phyloP scores from a whole-genome alignment of 2,113 vertebrate genomes.

The Tinamus guttatus region DNA sequence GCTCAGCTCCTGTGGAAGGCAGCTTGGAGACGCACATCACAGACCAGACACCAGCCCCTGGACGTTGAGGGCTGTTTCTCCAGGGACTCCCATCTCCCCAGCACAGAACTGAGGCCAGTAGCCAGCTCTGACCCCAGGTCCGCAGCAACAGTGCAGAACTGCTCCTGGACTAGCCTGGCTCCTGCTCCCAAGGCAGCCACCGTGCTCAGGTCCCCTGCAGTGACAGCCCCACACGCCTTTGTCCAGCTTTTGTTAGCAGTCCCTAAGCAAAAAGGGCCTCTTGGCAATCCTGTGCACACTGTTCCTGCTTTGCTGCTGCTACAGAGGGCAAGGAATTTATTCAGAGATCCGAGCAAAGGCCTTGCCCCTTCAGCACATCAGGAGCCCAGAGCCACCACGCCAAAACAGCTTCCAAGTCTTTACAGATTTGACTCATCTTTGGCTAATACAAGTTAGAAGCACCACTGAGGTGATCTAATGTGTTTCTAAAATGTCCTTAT shows the following conservation, averaged over 20 bases:
- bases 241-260: neutral
- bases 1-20: neutral
- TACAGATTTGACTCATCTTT: neutral
- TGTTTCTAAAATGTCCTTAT: neutral
- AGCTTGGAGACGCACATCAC: accelerated
- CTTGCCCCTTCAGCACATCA: neutral
- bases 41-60: neutral
- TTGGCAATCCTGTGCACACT: neutral
- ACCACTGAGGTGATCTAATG: neutral
- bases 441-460: neutral
- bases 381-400: too few relatives aligned
- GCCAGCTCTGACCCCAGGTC: neutral
- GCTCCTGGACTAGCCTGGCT: neutral
- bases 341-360: neutral
- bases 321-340: too few relatives aligned
- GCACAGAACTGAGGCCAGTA: neutral
- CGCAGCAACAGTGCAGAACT: neutral
- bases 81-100: neutral
- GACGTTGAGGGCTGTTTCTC: neutral
- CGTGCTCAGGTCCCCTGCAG: neutral
- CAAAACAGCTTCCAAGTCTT: neutral
- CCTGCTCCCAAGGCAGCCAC: neutral
- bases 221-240: neutral
- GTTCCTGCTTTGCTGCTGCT: neutral
- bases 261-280: neutral